Evolutionary conservation across 2,797 vertebrate genomes (phyloP), one percentile per base, ranked within the genome.

Genomic region (Glyptemys insculpta): DNA sequence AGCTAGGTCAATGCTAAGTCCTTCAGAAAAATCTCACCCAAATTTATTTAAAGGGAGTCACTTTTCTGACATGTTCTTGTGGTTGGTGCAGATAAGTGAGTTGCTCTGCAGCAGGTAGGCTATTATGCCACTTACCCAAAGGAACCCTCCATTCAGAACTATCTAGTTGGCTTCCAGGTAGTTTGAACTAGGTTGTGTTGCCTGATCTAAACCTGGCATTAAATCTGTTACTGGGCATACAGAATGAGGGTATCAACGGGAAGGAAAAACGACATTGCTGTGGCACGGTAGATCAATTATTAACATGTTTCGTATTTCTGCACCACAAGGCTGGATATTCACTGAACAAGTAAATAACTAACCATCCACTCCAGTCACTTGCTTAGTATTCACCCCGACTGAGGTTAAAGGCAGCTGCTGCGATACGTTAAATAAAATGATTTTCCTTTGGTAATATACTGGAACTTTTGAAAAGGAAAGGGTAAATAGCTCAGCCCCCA

Each of bases 401-500:
- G 47, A 50, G 11, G 47, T 19, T 18, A 41, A 74, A 41, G 54
- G 47, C 83, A 47, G 37, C 11, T 37, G 50, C 53, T 81, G 79
- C 25, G 31, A 41, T 56, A 56, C 2, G 23, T 37, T 25, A 37
- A 80, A 80, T 76, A 37, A 89, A 85, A 84, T 62, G 57, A 47
- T 49, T 68, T 94, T 92, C 87, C 78, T 83, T 47, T 21, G 53
- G 72, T 59, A 81, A 93, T 83, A 85, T 88, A 87, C 23, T 59
- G 34, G 50, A 65, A 41, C 72, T 82, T 91, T 91, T 91, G 78
- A 79, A 90, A 78, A 90, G 65, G 41, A 62, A 93, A 86, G 72
- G 84, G 76, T 88, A 89, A 92, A 95, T 94, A 88, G 76, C 25
- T 47, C 93, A 41, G 94, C 87, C n/a, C 27, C 19, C 2, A 54